phyloP scores from a whole-genome alignment of 2,888 invertebrate genomes.

The Phlogophora meticulosa region DNA sequence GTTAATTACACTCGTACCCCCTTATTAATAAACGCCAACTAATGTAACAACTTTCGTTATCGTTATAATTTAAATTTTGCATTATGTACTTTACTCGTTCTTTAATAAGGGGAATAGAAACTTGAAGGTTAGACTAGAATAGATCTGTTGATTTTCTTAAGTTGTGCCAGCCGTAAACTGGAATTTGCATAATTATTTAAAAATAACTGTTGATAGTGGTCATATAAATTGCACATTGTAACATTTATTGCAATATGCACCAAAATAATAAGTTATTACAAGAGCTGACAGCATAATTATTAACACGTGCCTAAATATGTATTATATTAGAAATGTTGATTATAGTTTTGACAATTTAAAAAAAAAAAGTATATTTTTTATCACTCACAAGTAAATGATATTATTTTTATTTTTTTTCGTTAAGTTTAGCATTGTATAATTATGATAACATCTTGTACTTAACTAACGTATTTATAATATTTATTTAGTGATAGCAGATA shows the following conservation, averaged over 20 bases:
- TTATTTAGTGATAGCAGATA: slow-evolving; percentile 30
- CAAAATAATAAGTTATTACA: slow-evolving; percentile 36
- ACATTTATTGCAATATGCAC: slow-evolving; percentile 38
- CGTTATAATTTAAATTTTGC: no score
- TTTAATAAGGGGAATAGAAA: not conserved
- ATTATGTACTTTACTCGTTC: not conserved
- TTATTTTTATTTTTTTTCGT: slow-evolving; percentile 39
- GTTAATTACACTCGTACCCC: not conserved
- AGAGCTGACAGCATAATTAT: slow-evolving; percentile 30
- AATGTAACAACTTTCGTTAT: no score
- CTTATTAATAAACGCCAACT: no score
- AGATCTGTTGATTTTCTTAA: slow-evolving; percentile 60
- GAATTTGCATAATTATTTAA: slow-evolving; percentile 51
- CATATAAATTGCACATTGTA: slow-evolving; percentile 31
- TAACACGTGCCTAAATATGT: slow-evolving; percentile 47
- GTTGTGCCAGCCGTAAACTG: slow-evolving; percentile 53
- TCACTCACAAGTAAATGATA: slow-evolving; percentile 24
- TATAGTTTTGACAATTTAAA: slow-evolving; percentile 20
- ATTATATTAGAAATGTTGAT: slow-evolving; percentile 27
- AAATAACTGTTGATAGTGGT: slow-evolving; percentile 19
- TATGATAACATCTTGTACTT: slow-evolving; percentile 53
- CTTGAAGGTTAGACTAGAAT: slow-evolving; percentile 39
- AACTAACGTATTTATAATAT: slow-evolving; percentile 52
- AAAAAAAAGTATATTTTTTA: slow-evolving; percentile 12
- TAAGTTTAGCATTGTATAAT: slow-evolving; percentile 49